Evolutionary conservation across 2,888 invertebrate genomes (phyloP).

Genomic region (Drosophila helvetica): DNA sequence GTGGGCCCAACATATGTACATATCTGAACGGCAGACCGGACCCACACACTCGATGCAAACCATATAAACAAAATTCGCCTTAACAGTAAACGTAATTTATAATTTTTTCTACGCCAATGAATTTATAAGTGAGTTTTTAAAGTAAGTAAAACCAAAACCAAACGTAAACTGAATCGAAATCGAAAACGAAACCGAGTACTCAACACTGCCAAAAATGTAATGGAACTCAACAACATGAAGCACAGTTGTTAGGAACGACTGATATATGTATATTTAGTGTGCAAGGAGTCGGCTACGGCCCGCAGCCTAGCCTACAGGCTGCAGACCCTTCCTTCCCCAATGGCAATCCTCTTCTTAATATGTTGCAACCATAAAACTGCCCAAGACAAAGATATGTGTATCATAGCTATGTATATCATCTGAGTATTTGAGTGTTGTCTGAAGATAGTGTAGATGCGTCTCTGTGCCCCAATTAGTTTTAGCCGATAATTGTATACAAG

Average conservation of each 20-base stretch:
- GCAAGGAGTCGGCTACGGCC: slow-evolving; percentile 1
- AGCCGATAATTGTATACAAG: slow-evolving; percentile 41
- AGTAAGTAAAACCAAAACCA: slow-evolving; percentile 13
- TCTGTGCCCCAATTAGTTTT: slow-evolving; percentile 33
- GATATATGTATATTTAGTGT: slow-evolving; percentile 51
- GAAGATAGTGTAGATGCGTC: slow-evolving; percentile 11
- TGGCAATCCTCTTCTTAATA: slow-evolving; percentile 17
- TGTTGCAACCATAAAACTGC: slow-evolving; percentile 21
- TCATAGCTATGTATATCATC: slow-evolving; percentile 15
- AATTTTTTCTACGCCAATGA: slow-evolving; percentile 35
- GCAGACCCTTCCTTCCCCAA: slow-evolving; percentile 1
- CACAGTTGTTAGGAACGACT: slow-evolving; percentile 66
- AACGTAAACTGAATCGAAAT: slow-evolving; percentile 3
- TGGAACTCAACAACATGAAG: slow-evolving; percentile 26
- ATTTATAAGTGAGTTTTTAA: slow-evolving; percentile 22
- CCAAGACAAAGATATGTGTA: background rate
- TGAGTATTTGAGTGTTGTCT: slow-evolving; percentile 44
- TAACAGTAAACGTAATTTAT: slow-evolving; percentile 17
- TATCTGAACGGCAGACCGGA: slow-evolving; percentile 22
- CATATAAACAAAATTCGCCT: slow-evolving; percentile 15
- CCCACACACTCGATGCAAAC: background rate
- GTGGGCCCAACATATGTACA: slow-evolving; percentile 18
- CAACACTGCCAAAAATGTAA: slow-evolving; percentile 80
- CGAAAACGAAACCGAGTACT: slow-evolving; percentile 50
- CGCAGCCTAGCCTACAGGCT: too few relatives aligned